Conservation (phyloP, 2,888 invertebrate species). For the Harmothoe impar region DNA sequence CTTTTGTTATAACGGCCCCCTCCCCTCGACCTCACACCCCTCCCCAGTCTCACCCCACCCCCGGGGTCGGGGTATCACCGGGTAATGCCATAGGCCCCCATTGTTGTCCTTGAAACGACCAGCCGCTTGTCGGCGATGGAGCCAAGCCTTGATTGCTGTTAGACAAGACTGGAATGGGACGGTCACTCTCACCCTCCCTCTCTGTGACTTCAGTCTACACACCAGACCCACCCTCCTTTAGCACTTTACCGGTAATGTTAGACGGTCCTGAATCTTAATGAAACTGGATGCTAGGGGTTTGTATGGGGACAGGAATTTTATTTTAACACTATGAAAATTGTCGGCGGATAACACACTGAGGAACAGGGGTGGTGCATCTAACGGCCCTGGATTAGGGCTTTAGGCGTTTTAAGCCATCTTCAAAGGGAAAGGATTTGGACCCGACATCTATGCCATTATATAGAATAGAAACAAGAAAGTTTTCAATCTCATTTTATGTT, state of each 20-base stretch:
- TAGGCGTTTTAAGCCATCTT: too few species aligned
- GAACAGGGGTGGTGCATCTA: too few species aligned
- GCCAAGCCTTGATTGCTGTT: neutral
- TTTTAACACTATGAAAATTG: too few species aligned
- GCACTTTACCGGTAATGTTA: constrained; percentile 1
- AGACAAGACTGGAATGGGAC: neutral
- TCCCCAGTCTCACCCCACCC: neutral
- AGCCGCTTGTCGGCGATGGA: neutral
- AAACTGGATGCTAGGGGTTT: neutral
- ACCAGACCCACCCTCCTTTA: too few species aligned
- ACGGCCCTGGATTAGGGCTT: too few species aligned
- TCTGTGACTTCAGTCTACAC: neutral
- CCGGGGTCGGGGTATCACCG: neutral
- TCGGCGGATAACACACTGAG: too few species aligned
- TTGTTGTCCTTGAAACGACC: neutral
- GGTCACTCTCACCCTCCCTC: constrained; percentile 23
- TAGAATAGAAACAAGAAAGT: too few species aligned
- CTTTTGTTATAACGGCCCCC: neutral
- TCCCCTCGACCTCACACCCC: neutral
- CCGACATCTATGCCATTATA: too few species aligned
- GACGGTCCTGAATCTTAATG: neutral
- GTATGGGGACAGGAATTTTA: too few species aligned
- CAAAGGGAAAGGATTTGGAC: too few species aligned
- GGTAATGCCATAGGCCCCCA: neutral
- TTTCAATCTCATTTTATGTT: too few species aligned